A percentile compares a stretch with the other conserved stretches of the same genome.
These are phyloP conservation scores for Tenthredo notha DNA, from an alignment of 2,888 invertebrate species.

Conservation along the genomic window DNA sequence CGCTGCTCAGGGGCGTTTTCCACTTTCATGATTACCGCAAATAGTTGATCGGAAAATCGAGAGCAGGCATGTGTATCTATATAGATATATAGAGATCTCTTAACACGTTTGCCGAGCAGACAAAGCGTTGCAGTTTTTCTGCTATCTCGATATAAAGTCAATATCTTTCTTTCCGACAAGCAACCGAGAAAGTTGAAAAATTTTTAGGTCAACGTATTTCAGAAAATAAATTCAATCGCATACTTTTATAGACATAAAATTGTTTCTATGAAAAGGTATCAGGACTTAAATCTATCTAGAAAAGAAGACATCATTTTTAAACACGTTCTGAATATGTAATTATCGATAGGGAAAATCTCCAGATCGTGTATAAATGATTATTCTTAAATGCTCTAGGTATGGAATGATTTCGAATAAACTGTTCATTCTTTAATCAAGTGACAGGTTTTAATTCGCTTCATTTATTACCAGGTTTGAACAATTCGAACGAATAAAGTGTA, in stretches of 20 bases:
- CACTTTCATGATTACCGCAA: conserved; percentile 31
- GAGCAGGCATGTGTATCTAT: background rate
- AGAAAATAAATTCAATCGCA: background rate
- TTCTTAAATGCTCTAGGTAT: background rate
- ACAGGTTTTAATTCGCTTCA: conserved; percentile 5
- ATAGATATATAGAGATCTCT: conserved; percentile 17
- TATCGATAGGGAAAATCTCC: background rate
- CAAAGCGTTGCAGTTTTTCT: conserved; percentile 31
- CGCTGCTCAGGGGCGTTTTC: conserved; percentile 5
- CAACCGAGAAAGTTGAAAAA: background rate
- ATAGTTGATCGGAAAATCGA: conserved; percentile 31
- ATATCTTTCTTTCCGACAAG: background rate
- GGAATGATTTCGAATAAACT: background rate
- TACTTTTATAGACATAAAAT: background rate
- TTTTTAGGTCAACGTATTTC: conserved; percentile 35
- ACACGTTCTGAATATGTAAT: background rate
- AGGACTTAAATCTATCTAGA: background rate
- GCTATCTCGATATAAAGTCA: conserved; percentile 16
- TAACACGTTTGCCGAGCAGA: conserved; percentile 30
- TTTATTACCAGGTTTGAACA: conserved; percentile 7
- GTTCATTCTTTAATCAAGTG: background rate
- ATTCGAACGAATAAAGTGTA: conserved; percentile 16
- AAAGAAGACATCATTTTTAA: background rate
- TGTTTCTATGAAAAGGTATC: background rate
- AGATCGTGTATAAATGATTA: background rate